These are phyloP conservation scores for Ectemnius cavifrons DNA, from an alignment of 2,888 invertebrate genomes.

Conservation along the genomic window DNA sequence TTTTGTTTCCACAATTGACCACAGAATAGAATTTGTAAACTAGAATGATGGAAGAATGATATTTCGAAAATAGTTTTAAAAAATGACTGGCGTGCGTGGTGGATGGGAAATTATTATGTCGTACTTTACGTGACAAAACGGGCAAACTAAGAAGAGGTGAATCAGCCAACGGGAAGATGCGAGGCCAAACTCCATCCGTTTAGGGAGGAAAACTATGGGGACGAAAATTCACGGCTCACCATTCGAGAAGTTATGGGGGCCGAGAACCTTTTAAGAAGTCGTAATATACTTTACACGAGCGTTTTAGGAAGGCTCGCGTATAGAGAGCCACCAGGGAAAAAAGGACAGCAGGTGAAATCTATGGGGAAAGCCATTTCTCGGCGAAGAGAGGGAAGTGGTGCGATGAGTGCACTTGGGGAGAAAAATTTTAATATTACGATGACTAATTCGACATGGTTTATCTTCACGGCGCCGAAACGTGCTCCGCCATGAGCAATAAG, in stretches of 20 bases:
- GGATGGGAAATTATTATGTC: too few relatives aligned
- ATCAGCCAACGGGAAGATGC: not conserved
- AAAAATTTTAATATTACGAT: conserved; percentile 6
- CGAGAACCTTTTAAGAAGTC: conserved; percentile 7
- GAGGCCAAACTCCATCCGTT: not conserved
- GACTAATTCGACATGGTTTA: conserved; percentile 5
- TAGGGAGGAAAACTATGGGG: not conserved
- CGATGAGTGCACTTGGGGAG: not conserved
- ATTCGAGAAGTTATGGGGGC: not conserved
- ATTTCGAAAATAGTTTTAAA: too few relatives aligned
- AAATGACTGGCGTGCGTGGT: too few relatives aligned
- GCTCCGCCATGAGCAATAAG: too few relatives aligned
- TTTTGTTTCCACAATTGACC: too few relatives aligned
- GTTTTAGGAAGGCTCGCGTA: not conserved
- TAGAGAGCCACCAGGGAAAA: not conserved
- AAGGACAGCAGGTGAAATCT: not conserved
- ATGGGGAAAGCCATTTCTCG: conserved; percentile 1
- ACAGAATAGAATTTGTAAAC: too few relatives aligned
- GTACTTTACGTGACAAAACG: too few relatives aligned
- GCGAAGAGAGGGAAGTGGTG: not conserved
- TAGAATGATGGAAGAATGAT: too few relatives aligned
- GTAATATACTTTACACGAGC: conserved; percentile 6
- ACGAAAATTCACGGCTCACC: not conserved
- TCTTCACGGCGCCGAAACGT: not conserved
- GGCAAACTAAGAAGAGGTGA: not conserved